A percentile compares a stretch with the other conserved stretches of the same genome.
Evolutionary conservation across 2,797 vertebrate species (phyloP).

Genomic region (Protosalanx chinensis): DNA sequence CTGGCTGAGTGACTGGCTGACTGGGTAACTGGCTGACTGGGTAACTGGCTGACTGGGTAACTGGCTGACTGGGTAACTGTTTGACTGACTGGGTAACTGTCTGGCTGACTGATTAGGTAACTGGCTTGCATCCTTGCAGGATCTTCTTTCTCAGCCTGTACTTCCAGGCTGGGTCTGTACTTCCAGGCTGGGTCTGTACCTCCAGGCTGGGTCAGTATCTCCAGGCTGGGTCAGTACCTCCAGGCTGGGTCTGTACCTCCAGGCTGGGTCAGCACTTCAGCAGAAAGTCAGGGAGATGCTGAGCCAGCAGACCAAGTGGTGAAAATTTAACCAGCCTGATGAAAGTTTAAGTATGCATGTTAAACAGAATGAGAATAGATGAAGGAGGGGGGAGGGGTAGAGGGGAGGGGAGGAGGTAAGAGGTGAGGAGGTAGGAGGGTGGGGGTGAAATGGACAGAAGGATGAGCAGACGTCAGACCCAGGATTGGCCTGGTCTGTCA

Average conservation of each 20-base stretch:
- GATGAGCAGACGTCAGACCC: not conserved
- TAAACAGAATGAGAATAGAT: constrained; percentile 45
- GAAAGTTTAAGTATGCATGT: constrained; percentile 65
- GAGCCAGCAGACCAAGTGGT: constrained; percentile 48
- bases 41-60: too few relatives aligned
- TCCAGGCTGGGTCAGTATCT: too few relatives aligned
- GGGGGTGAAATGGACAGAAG: not conserved
- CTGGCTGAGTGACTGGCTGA: constrained; percentile 7
- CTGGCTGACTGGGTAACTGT: too few relatives aligned
- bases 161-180: too few relatives aligned
- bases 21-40: constrained; percentile 2
- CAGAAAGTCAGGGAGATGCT: constrained; percentile 31
- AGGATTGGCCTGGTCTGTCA: too few relatives aligned
- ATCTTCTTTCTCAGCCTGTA: too few relatives aligned
- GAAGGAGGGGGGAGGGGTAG: not conserved
- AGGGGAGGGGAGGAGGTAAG: not conserved
- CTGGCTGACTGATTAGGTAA: too few relatives aligned
- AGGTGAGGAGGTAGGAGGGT: not conserved
- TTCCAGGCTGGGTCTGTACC: too few relatives aligned
- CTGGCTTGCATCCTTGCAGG: too few relatives aligned
- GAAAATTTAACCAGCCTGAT: constrained; percentile 66
- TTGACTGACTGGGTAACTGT: too few relatives aligned
- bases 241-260: too few relatives aligned
- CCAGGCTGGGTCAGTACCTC: too few relatives aligned
- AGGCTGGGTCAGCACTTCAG: constrained; percentile 56